phyloP scores from a whole-genome alignment of 2,113 vertebrate genomes.

The Halichoeres trimaculatus region DNA sequence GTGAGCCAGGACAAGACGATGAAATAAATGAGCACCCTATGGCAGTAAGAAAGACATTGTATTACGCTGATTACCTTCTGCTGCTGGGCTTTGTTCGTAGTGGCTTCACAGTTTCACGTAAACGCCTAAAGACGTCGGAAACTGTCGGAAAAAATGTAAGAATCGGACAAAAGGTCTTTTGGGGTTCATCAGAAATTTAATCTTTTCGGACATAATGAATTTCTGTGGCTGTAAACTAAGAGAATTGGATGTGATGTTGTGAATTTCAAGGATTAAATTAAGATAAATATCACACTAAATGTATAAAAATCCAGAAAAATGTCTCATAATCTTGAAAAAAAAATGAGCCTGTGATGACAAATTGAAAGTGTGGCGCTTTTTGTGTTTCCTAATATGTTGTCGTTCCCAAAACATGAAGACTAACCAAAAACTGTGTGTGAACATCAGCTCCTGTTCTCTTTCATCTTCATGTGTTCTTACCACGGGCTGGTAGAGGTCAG shows the following conservation, averaged over 20 bases:
- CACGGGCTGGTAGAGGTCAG: constrained; percentile 36
- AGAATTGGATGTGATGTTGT: constrained; percentile 20
- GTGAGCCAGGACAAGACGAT: not conserved
- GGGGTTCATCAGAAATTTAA: not conserved
- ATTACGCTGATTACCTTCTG: not conserved
- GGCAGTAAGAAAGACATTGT: not conserved
- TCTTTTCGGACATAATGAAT: not conserved
- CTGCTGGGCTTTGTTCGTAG: constrained; percentile 6
- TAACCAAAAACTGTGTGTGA: constrained; percentile 30
- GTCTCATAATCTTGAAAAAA: not conserved
- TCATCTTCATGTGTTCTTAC: constrained; percentile 10
- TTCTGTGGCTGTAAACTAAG: not conserved
- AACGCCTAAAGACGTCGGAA: constrained; percentile 4
- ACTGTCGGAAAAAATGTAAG: not conserved
- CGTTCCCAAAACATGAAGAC: constrained; percentile 13
- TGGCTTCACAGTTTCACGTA: constrained; percentile 5
- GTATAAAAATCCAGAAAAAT: not conserved
- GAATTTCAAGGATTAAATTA: not conserved
- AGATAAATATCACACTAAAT: not conserved
- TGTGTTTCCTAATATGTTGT: not conserved
- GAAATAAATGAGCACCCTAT: constrained; percentile 14
- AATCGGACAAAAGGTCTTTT: not conserved
- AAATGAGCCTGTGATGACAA: not conserved
- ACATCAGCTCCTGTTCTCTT: constrained; percentile 2
- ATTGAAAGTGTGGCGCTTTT: not conserved